These are phyloP conservation scores for Chelonus insularis DNA, from an alignment of 1,140 invertebrate species.

Conservation along the genomic window DNA sequence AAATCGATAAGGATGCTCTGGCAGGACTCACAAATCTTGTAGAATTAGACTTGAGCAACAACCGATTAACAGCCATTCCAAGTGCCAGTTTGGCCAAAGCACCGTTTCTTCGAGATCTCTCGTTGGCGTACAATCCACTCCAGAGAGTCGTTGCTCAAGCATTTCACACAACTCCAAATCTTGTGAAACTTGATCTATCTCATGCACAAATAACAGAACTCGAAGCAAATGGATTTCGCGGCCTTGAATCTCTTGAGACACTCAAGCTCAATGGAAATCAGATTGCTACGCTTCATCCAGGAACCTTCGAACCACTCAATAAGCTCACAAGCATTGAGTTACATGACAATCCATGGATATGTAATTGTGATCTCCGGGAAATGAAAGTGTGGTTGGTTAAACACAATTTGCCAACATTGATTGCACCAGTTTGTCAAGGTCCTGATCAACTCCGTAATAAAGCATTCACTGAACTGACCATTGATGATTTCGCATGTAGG, in stretches of 20 bases:
- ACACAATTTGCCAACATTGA: slow-evolving; percentile 79
- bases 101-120: slow-evolving; percentile 79
- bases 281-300: slow-evolving; percentile 70
- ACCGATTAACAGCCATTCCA: slow-evolving; percentile 77
- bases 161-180: slow-evolving; percentile 73
- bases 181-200: slow-evolving; percentile 84
- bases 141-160: slow-evolving; percentile 74
- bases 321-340: slow-evolving; percentile 81
- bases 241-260: slow-evolving; percentile 75
- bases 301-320: slow-evolving; percentile 72
- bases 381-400: slow-evolving; percentile 83
- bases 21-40: slow-evolving; percentile 83
- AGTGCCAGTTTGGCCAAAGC: slow-evolving; percentile 76
- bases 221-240: slow-evolving; percentile 76
- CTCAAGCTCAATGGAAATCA: slow-evolving; percentile 82
- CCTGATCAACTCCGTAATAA: slow-evolving; percentile 70
- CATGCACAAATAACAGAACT: slow-evolving; percentile 78
- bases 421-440: slow-evolving; percentile 74
- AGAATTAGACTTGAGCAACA: slow-evolving; percentile 84
- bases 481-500: slow-evolving; percentile 86
- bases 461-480: slow-evolving; percentile 72
- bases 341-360: slow-evolving; percentile 90
- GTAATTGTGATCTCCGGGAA: slow-evolving; percentile 82
- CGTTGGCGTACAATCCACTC: slow-evolving; percentile 79
- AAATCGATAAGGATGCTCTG: slow-evolving; percentile 82